Percentiles rank a stretch among this genome's conserved stretches.
phyloP scores from a whole-genome alignment of 2,888 invertebrate species.

The Microplitis manilae region DNA sequence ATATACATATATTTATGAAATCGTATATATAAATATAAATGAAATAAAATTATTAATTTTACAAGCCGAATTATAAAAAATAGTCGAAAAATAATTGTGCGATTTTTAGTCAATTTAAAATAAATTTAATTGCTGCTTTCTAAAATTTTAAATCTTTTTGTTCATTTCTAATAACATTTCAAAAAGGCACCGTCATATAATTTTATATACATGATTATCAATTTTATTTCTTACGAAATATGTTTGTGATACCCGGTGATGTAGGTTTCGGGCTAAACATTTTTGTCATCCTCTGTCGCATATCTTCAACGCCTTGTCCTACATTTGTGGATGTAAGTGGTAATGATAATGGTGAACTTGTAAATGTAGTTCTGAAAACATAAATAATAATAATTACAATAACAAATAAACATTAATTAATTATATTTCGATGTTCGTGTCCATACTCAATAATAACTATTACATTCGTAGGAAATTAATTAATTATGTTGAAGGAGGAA shows the following conservation, averaged over 20 bases:
- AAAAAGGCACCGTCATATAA: conserved; percentile 24
- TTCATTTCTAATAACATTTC: not conserved
- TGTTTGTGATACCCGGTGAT: conserved; percentile 63
- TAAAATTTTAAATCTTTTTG: not conserved
- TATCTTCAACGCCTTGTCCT: conserved; percentile 76
- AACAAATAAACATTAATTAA: conserved; percentile 7
- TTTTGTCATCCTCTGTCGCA: conserved; percentile 76
- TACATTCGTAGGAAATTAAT: no score
- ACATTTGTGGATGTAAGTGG: conserved; percentile 69
- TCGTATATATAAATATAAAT: conserved; percentile 55
- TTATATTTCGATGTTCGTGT: no score
- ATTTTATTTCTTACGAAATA: conserved; percentile 66
- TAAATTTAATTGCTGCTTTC: not conserved
- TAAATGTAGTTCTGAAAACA: conserved; percentile 13
- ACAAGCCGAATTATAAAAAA: conserved; percentile 51
- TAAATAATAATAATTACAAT: not conserved
- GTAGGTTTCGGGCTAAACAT: conserved; percentile 73
- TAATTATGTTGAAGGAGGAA: no score
- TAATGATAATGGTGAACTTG: conserved; percentile 65
- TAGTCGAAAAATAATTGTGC: not conserved
- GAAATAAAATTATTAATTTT: conserved; percentile 64
- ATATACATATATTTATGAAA: conserved; percentile 52
- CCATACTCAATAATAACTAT: no score
- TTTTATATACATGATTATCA: not conserved
- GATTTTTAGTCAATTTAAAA: not conserved